These are phyloP conservation scores for Himalopsyche phryganea DNA, from an alignment of 1,140 invertebrate species.

Conservation along the genomic window DNA sequence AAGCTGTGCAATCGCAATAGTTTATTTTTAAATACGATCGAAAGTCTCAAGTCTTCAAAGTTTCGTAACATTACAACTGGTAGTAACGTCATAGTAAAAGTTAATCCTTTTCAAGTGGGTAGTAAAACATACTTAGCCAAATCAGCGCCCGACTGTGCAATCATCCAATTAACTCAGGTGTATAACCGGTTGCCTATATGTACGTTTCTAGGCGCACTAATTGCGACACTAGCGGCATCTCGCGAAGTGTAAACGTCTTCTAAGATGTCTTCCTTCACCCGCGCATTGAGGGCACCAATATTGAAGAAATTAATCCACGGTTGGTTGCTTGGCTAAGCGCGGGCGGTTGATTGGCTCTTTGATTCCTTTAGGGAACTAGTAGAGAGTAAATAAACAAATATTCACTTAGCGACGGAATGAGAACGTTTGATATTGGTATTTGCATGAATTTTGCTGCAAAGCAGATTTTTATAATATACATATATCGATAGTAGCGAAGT, in stretches of 20 bases:
- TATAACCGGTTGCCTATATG: conserved; percentile 10
- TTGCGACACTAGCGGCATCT: conserved; percentile 7
- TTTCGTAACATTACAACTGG: too few species aligned
- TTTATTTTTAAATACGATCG: too few species aligned
- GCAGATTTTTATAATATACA: too few species aligned
- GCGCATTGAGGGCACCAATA: not conserved
- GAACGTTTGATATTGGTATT: conserved; percentile 9
- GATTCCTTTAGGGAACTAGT: too few species aligned
- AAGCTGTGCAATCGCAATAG: too few species aligned
- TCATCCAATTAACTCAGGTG: conserved; percentile 24
- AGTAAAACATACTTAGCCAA: not conserved
- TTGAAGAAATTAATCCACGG: conserved; percentile 12
- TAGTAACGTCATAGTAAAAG: too few species aligned
- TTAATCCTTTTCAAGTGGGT: too few species aligned
- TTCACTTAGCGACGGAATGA: not conserved
- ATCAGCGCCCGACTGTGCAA: conserved; percentile 7
- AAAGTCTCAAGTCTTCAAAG: too few species aligned
- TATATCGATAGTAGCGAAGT: too few species aligned
- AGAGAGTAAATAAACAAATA: conserved; percentile 15
- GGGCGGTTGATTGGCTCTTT: conserved; percentile 3
- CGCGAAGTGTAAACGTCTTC: conserved; percentile 12
- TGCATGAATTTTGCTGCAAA: too few species aligned
- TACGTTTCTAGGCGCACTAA: conserved; percentile 19
- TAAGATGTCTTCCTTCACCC: conserved; percentile 13
- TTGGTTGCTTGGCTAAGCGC: conserved; percentile 13